phyloP scores from a whole-genome alignment of 2,113 vertebrate species.

The Scartelaos histophorus region DNA sequence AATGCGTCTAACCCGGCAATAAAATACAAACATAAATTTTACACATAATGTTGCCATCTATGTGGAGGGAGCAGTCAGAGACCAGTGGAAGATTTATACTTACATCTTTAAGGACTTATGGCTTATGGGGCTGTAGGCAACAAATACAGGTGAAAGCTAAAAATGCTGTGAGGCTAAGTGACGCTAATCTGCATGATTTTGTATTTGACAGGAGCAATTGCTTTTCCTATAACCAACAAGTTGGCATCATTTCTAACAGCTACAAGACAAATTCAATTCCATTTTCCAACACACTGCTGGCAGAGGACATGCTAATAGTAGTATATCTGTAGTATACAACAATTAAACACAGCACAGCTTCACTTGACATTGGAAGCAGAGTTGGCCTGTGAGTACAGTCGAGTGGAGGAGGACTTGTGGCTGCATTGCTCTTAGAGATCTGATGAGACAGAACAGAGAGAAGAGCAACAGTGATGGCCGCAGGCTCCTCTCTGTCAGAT shows the following conservation, averaged over 20 bases:
- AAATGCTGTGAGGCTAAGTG: neutral
- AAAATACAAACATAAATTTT: constrained; percentile 29
- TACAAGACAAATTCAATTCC: neutral
- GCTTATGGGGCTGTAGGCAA: neutral
- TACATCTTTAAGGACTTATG: constrained; percentile 2
- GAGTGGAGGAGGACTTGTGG: constrained; percentile 43
- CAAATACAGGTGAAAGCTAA: constrained; percentile 5
- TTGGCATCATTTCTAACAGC: neutral
- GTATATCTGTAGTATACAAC: neutral
- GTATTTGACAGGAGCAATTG: neutral
- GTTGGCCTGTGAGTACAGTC: neutral
- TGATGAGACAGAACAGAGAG: constrained; percentile 60
- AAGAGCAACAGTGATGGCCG: constrained; percentile 41
- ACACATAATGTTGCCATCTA: constrained; percentile 4
- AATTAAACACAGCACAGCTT: neutral
- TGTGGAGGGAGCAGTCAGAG: neutral
- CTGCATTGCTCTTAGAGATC: constrained; percentile 38
- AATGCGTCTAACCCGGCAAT: constrained; percentile 6
- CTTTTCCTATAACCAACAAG: neutral
- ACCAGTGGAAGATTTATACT: constrained; percentile 21
- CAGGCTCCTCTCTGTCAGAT: constrained; percentile 48
- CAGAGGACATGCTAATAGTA: neutral
- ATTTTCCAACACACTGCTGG: neutral
- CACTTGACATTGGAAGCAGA: neutral
- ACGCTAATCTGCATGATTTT: neutral